Base-by-base conservation (phyloP, 2,113 vertebrate genomes). In the Sula dactylatra region DNA sequence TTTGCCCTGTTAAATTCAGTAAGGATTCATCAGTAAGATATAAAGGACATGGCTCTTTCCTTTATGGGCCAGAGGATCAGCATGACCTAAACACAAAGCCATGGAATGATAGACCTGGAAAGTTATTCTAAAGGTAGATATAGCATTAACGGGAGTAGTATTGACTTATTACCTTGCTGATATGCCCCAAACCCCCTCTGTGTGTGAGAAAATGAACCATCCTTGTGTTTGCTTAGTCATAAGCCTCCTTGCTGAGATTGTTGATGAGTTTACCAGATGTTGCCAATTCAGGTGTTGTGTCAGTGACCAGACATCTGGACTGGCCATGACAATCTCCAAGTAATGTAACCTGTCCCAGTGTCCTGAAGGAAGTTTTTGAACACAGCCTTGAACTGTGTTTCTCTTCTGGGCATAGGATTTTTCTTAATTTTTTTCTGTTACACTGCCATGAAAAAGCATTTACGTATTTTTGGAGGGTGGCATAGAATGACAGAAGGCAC, bases 1-100 rank as follows among this genome's bases (percentile, higher is more conserved):
- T 91, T 31, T 94, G 64, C 56, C n/a, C 69, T 73, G 72, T 94
- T 91, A 92, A 93, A 95, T 56, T 91, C 77, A 49, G 73, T 4
- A 4, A 83, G 52, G 72, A 92, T 91, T 91, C 82, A 78, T 78
- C 40, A 59, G 10, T 49, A 82, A 40, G 34, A 31, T 64, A 49
- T 34, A 86, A 81, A 84, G 88, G 70, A 90, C 47, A 9, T 38
- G 44, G 27, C 13, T 86, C 36, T 72, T 89, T 50, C 54, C 50
- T 80, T 94, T 78, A 69, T 0, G 27, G 86, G 42, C 62, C 78
- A 90, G 72, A 69, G 49, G 11, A 64, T 81, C 59, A 26, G 31
- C 2, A 0, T 76, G 61, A 91, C 67, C 50, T 64, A 81, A 93
- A 73, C 22, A 67, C 49, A 84, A 66, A 92, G 72, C 42, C 4